Evolutionary conservation across 2,113 vertebrate genomes (phyloP).

Genomic region (Hydrolagus affinis): DNA sequence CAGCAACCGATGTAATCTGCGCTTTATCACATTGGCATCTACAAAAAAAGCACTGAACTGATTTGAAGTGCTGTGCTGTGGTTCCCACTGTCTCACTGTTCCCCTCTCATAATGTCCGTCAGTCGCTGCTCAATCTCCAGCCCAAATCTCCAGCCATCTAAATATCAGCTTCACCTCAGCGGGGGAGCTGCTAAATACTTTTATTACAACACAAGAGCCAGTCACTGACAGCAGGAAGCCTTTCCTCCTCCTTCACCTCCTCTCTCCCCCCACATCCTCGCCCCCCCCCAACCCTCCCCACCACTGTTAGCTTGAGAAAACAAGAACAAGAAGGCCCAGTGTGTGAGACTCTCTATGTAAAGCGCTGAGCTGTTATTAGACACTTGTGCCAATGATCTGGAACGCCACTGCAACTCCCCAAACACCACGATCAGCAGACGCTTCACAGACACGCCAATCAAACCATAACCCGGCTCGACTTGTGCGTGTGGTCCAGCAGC

Average conservation of each 20-base stretch:
- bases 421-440: conserved; percentile 37
- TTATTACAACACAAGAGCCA: conserved; percentile 35
- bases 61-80: too few species aligned
- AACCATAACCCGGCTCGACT: conserved; percentile 43
- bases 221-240: not conserved
- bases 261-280: too few species aligned
- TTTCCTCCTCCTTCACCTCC: too few species aligned
- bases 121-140: too few species aligned
- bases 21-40: too few species aligned
- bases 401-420: conserved; percentile 36
- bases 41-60: too few species aligned
- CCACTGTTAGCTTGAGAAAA: conserved; percentile 26
- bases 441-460: conserved; percentile 42
- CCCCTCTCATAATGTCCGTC: too few species aligned
- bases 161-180: conserved; percentile 32
- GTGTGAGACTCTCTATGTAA: conserved; percentile 39
- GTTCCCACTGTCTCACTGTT: too few species aligned
- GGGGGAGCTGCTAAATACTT: conserved; percentile 37
- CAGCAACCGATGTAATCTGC: too few species aligned
- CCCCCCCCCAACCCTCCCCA: not conserved
- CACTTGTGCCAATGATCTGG: conserved; percentile 36
- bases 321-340: conserved; percentile 34
- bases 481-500: conserved; percentile 40
- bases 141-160: not conserved
- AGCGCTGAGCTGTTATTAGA: conserved; percentile 36